Evolutionary conservation across 2,888 invertebrate species (phyloP).

Genomic region (Tinea semifulvella): DNA sequence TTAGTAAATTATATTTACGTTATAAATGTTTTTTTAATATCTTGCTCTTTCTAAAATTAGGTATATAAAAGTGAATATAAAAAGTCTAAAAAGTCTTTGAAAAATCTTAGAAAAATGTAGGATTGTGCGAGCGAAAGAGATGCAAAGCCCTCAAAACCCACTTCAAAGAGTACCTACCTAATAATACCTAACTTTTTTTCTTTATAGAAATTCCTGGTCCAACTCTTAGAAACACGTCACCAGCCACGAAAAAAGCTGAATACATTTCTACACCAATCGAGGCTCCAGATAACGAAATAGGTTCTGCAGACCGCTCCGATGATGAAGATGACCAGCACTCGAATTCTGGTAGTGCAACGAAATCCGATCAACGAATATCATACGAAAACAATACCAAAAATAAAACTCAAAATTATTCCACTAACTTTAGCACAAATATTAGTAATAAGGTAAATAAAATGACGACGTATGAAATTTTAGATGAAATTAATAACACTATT

Average conservation of each 20-base stretch:
- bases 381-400: constrained; percentile 34
- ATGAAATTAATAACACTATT: constrained; percentile 15
- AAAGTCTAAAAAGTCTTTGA: no score
- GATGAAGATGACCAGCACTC: constrained; percentile 64
- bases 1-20: no score
- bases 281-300: constrained; percentile 73
- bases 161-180: no score
- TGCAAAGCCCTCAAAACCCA: no score
- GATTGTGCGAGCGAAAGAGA: no score
- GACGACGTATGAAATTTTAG: constrained; percentile 35
- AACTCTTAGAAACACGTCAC: constrained; percentile 64
- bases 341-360: constrained; percentile 29
- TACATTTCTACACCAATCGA: constrained; percentile 49
- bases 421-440: constrained; percentile 29
- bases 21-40: no score
- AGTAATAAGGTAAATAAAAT: constrained; percentile 54
- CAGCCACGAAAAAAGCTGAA: constrained; percentile 66
- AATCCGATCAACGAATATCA: constrained; percentile 22
- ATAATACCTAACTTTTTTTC: no score
- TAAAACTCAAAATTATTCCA: constrained; percentile 30
- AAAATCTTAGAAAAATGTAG: no score
- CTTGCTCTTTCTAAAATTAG: no score
- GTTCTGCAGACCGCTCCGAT: constrained; percentile 76
- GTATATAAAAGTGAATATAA: no score
- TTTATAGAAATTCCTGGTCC: constrained; percentile 79